Percentiles rank a stretch among this genome's conserved stretches.
phyloP scores from a whole-genome alignment of 2,888 invertebrate species.

The Sarcophaga rosellei region DNA sequence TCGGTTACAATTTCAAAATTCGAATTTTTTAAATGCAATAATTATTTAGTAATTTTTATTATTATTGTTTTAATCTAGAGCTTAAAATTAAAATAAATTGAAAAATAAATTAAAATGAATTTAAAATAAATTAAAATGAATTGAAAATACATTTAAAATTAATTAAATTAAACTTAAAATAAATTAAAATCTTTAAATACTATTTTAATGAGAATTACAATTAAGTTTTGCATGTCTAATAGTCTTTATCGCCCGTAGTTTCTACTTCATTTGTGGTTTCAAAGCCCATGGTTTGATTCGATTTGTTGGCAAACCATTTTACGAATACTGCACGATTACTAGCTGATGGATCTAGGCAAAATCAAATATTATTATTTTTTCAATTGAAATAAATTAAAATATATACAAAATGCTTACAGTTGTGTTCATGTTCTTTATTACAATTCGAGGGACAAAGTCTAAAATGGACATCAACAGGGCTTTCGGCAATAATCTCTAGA shows the following conservation, averaged over 20 bases:
- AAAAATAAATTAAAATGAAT: no score
- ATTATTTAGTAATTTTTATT: no score
- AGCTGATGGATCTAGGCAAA: not conserved
- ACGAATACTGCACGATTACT: slow-evolving; percentile 71
- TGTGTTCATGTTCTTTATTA: slow-evolving; percentile 74
- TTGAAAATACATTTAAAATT: no score
- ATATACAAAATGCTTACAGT: slow-evolving; percentile 69
- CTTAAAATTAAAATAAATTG: no score
- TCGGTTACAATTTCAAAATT: no score
- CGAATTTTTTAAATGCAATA: no score
- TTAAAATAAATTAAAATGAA: no score
- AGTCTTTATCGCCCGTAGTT: not conserved
- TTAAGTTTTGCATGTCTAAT: not conserved
- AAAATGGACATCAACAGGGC: slow-evolving; percentile 76
- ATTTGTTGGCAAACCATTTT: slow-evolving; percentile 70
- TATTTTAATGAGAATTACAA: no score
- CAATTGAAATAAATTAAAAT: slow-evolving; percentile 19
- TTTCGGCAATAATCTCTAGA: slow-evolving; percentile 74
- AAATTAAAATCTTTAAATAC: no score
- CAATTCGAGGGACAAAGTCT: slow-evolving; percentile 75
- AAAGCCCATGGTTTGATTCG: slow-evolving; percentile 67
- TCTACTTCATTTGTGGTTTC: slow-evolving; percentile 53
- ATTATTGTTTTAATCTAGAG: no score
- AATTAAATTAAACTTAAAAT: no score
- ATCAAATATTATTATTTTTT: not conserved